A percentile compares a stretch with the other conserved stretches of the same genome.
phyloP scores from a whole-genome alignment of 2,113 vertebrate species.

The Chaetodon trifascialis region DNA sequence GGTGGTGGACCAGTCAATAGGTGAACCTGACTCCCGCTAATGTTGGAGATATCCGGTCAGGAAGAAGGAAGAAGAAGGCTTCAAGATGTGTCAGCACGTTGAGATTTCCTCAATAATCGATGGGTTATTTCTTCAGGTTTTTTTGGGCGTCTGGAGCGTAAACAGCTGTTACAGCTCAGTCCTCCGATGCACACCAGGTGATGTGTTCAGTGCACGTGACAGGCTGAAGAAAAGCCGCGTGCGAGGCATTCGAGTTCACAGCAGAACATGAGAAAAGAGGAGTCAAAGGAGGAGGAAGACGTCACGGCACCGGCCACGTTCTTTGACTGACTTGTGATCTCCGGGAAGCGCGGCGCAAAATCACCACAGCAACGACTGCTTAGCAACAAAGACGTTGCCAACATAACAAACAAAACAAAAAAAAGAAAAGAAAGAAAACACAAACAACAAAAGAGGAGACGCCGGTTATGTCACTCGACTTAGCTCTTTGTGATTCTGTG shows the following conservation, averaged over 20 bases:
- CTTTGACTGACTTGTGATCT: slow-evolving; percentile 71
- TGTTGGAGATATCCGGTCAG: slow-evolving; percentile 37
- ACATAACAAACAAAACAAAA: slow-evolving; percentile 24
- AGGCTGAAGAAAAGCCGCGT: not conserved
- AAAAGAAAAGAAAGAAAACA: slow-evolving; percentile 13
- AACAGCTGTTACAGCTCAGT: no score
- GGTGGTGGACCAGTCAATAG: slow-evolving; percentile 47
- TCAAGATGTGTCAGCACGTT: slow-evolving; percentile 31
- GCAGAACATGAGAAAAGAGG: not conserved
- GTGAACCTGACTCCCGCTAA: slow-evolving; percentile 43
- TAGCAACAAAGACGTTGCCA: slow-evolving; percentile 75
- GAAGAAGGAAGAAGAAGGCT: slow-evolving; percentile 17
- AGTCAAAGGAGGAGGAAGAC: slow-evolving; percentile 36
- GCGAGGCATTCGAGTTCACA: not conserved
- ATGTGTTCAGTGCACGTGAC: not conserved
- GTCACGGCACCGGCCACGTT: slow-evolving; percentile 28
- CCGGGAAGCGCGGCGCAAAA: slow-evolving; percentile 63
- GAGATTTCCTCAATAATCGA: not conserved
- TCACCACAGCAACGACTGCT: slow-evolving; percentile 79
- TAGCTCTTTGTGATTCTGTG: slow-evolving; percentile 8
- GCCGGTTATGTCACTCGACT: not conserved
- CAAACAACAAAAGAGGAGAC: slow-evolving; percentile 15
- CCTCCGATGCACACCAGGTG: not conserved
- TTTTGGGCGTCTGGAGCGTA: no score
- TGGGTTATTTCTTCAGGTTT: no score